phyloP scores from a whole-genome alignment of 2,888 invertebrate species.

The Papilio demoleus region DNA sequence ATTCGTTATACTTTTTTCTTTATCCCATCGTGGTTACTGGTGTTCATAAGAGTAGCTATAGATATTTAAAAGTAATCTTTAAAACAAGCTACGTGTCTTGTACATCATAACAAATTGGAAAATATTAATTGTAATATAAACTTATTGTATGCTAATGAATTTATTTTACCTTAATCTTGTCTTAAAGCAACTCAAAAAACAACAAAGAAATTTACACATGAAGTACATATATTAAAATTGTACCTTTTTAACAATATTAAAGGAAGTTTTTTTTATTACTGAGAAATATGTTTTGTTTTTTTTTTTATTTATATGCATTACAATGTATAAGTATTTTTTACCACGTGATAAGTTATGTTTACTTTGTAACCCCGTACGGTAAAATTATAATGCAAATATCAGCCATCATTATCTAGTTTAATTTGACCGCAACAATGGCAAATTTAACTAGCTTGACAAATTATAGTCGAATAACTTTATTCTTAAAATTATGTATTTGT shows the following conservation, averaged over 20 bases:
- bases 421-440: background rate
- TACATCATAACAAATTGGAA: background rate
- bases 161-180: background rate
- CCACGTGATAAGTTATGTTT: background rate
- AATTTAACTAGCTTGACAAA: too few relatives aligned
- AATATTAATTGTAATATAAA: background rate
- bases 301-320: too few relatives aligned
- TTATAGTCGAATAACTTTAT: too few relatives aligned
- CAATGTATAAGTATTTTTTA: background rate
- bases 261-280: too few relatives aligned
- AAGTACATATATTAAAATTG: too few relatives aligned
- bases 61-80: slow-evolving; percentile 19
- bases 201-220: too few relatives aligned
- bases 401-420: background rate
- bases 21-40: slow-evolving; percentile 44
- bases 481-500: too few relatives aligned
- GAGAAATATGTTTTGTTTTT: too few relatives aligned
- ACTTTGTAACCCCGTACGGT: background rate
- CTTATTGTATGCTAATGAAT: background rate
- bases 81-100: background rate
- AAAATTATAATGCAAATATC: background rate
- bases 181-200: too few relatives aligned
- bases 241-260: too few relatives aligned
- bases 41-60: slow-evolving; percentile 43
- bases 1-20: slow-evolving; percentile 56